A percentile compares a stretch with the other conserved stretches of the same genome.
Conservation (phyloP, 2,888 invertebrate genomes). For the Mellilla xanthometata region DNA sequence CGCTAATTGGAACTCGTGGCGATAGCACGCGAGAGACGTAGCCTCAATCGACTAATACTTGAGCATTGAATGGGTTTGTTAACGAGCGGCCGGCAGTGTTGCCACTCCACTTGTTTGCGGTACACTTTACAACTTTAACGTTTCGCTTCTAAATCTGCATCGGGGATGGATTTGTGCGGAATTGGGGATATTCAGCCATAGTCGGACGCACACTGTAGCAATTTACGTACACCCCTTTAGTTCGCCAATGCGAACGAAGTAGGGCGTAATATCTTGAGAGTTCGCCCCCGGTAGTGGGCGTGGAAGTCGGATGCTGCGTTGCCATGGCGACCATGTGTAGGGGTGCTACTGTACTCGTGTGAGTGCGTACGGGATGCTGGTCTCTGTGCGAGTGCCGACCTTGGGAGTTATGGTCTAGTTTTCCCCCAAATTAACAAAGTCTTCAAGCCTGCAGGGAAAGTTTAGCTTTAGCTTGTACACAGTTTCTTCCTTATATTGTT, state of each 20-base stretch:
- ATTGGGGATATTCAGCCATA: conserved; percentile 57
- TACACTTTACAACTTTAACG: conserved; percentile 42
- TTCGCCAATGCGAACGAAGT: conserved; percentile 78
- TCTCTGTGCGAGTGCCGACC: conserved; percentile 61
- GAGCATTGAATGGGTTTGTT: conserved; percentile 78
- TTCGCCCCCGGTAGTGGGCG: conserved; percentile 81
- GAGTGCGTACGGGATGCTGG: too few relatives aligned
- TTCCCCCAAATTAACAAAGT: conserved; percentile 32
- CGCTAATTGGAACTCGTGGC: conserved; percentile 80
- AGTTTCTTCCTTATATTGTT: neutral
- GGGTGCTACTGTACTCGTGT: conserved; percentile 63
- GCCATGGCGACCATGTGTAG: conserved; percentile 82
- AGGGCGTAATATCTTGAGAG: conserved; percentile 81
- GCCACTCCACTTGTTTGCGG: conserved; percentile 52
- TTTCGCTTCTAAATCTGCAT: conserved; percentile 36
- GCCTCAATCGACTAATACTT: conserved; percentile 80
- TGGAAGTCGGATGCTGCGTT: conserved; percentile 84
- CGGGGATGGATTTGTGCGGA: conserved; percentile 41
- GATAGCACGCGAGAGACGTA: conserved; percentile 77
- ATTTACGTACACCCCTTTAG: conserved; percentile 74
- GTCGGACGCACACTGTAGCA: conserved; percentile 60
- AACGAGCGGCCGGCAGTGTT: conserved; percentile 77
- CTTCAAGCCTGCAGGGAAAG: conserved; percentile 1
- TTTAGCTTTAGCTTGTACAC: neutral
- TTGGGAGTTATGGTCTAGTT: conserved; percentile 76